Base-by-base conservation (phyloP, 2,888 invertebrate genomes). In the Protophormia terraenovae region DNA sequence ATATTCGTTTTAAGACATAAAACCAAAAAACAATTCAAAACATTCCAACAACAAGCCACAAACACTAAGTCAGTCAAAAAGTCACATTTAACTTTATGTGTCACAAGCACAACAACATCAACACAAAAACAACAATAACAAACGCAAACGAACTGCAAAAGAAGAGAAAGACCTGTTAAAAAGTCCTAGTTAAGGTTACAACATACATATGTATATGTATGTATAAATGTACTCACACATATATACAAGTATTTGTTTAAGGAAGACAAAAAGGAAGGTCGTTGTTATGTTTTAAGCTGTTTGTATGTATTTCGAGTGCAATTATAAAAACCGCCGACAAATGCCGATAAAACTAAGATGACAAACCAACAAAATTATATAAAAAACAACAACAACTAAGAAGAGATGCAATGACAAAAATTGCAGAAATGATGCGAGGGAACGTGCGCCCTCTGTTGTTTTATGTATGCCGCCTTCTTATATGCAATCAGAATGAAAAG, bases 381-480 rank as follows among this genome's bases (percentile, higher is more conserved):
- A 47, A 45, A 45, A 72, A 50, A 73, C 10, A 71, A 69, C 55
- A 83, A 41, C 35, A 69, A 47, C 60, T 66, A 79, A 77, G n/a
- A n/a, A n/a, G 41, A 86, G 86, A 87, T 86, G 87, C 87, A 86
- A 88, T 87, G 87, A 87, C 88, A 88, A 87, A 87, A 88, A 87
- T 87, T 86, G 83, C 75, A 81, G 80, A 86, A 87, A 81, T 88
- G 87, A 87, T 87, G 87, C 87, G 86, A 86, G 85, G 86, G 87
- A 87, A 87, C 86, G 86, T 85, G 86, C 87, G 87, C 84, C 87
- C 86, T 77, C 86, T 81, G 77, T 83, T 58, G 84, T 87, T 88
- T 88, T 67, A 88, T 86, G 53, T 86, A 53, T 75, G 83, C 87
- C 87, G 87, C 84, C 83, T 64, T 83, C 66, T 58, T 69, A 75